A percentile compares a stretch with the other conserved stretches of the same genome.
phyloP scores from a whole-genome alignment of 2,113 vertebrate species.

The Chunga burmeisteri region DNA sequence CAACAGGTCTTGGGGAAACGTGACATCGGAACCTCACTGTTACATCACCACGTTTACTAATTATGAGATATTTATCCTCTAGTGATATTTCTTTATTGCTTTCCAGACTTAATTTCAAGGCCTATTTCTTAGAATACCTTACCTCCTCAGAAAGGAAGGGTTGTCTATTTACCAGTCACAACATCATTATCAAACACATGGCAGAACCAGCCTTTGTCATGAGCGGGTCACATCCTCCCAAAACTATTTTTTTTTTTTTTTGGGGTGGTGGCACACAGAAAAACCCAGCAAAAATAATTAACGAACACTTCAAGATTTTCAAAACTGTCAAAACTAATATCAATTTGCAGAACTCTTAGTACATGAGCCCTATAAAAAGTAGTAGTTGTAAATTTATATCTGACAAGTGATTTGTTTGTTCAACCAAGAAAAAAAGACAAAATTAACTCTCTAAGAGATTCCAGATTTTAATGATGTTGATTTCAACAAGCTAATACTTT shows the following conservation, averaged over 20 bases:
- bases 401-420: background rate
- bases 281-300: background rate
- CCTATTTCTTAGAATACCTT: background rate
- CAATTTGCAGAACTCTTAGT: background rate
- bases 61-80: background rate
- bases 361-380: rapidly evolving
- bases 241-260: background rate
- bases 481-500: background rate
- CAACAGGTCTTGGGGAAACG: background rate
- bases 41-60: background rate
- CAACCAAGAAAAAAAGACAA: background rate
- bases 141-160: background rate
- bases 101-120: background rate
- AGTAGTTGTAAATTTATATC: background rate
- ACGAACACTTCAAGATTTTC: background rate
- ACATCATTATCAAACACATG: background rate
- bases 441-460: background rate
- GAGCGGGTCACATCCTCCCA: background rate
- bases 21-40: background rate
- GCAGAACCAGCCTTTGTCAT: background rate
- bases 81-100: background rate
- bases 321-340: background rate
- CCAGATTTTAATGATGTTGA: background rate
- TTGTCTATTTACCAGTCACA: background rate
- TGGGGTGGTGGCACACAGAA: background rate